Evolutionary conservation across 2,888 invertebrate species (phyloP).

Genomic region (Osmoderma eremita): DNA sequence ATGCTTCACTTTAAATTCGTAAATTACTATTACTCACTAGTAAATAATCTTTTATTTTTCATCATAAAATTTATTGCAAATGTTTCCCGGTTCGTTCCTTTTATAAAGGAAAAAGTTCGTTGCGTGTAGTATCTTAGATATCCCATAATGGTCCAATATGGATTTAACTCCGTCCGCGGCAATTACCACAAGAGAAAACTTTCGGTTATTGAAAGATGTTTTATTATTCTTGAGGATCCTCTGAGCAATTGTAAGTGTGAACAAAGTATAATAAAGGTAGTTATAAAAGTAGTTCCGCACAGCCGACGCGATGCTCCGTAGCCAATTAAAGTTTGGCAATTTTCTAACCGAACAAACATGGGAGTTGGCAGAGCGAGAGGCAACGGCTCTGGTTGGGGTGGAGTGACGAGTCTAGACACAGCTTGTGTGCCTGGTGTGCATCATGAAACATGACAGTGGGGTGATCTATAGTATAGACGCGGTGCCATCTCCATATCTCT

Average conservation of each 20-base stretch:
- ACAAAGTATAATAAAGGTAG: conserved; percentile 47
- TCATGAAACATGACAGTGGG: conserved; percentile 39
- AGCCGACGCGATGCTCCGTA: conserved; percentile 47
- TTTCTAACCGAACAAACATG: conserved; percentile 52
- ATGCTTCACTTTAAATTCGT: too few species aligned
- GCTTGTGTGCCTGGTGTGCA: conserved; percentile 38
- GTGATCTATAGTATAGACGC: conserved; percentile 41
- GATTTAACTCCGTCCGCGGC: conserved; percentile 3
- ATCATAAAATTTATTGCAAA: too few species aligned
- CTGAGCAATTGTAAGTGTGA: conserved; percentile 37
- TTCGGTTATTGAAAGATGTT: conserved; percentile 40
- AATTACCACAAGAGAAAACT: conserved; percentile 36
- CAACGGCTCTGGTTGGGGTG: neutral
- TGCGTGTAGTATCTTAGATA: too few species aligned
- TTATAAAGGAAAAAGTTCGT: too few species aligned
- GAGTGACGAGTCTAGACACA: conserved; percentile 27
- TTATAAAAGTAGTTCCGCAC: conserved; percentile 47
- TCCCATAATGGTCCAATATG: neutral
- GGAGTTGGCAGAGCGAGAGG: conserved; percentile 39
- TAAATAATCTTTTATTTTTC: too few species aligned
- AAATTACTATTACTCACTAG: too few species aligned
- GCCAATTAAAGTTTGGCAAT: conserved; percentile 56
- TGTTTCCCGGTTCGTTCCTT: too few species aligned
- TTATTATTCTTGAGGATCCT: conserved; percentile 36
- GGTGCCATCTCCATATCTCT: conserved; percentile 37